Base-by-base conservation (phyloP, 2,888 invertebrate species). In the Nemoura dubitans region DNA sequence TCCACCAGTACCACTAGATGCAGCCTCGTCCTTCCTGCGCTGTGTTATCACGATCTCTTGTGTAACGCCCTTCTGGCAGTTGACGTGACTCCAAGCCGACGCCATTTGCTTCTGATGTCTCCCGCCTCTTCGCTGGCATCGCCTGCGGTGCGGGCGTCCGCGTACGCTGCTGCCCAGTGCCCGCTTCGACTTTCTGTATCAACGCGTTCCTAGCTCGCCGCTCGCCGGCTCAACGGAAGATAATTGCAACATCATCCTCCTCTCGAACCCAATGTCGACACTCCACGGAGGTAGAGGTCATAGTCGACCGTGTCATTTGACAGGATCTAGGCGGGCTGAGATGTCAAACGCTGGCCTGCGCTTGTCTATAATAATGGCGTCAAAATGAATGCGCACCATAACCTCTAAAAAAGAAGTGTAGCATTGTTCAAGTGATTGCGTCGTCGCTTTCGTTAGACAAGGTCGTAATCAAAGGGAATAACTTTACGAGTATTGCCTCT, bases 231-330 rank as follows among this genome's bases (percentile, higher is more conserved):
- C 59, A 10, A 27, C 78, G 78, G 27, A 0, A 26, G 78, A 30
- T 81, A 81, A 81, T 81, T 81, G 81, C 81, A 30, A 81, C 81
- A 81, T 81, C 81, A 81, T 81, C 81, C 28, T 81, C 30, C 26
- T 59, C 59, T 59, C 59, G 78, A 78, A 78, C 26, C 5, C 28
- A 25, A 28, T 78, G 78, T 78, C 78, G 78, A 78, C 78, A 78
- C 28, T 76, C 26, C 1, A 1, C 59, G 59, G 59, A 10, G 21
- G 59, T 21, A 59, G 59, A 59, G 59, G 59, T 59, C 59, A 59
- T 2, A 10, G 59, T n/a, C n/a, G n/a, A n/a, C 21, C 59, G 59
- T 59, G 59, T 59, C 59, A 59, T 21, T 59, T 59, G 59, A 59
- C 59, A 59, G 59, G 16, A 3, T 1, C 59, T 59, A 59, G 59